Conservation (phyloP, 2,113 vertebrate species). For the Prunella himalayana region DNA sequence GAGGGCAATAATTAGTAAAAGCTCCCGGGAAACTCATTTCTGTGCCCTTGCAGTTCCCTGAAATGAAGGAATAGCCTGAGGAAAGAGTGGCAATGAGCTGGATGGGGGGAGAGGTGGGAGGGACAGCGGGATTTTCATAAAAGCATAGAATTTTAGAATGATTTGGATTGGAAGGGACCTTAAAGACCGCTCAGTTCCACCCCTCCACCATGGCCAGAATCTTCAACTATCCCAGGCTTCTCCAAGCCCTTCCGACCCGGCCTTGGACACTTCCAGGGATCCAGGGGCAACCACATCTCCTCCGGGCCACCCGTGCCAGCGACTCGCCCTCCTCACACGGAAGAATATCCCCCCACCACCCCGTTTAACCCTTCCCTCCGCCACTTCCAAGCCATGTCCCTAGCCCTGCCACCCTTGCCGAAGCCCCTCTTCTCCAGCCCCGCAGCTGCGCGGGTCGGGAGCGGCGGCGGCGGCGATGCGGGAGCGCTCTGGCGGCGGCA, state of each 20-base stretch:
- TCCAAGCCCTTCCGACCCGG: background rate
- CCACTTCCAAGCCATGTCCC: background rate
- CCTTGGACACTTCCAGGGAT: background rate
- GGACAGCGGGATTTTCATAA: background rate
- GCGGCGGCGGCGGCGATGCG: background rate
- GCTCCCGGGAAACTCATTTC: background rate
- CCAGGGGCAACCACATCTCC: background rate
- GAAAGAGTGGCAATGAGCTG: background rate
- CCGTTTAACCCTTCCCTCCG: background rate
- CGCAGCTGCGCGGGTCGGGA: rapidly evolving
- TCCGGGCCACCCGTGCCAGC: background rate
- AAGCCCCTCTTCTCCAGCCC: background rate
- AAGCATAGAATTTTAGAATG: background rate
- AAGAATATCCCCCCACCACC: rapidly evolving
- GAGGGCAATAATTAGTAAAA: background rate
- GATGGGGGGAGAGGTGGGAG: background rate
- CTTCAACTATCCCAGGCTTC: background rate
- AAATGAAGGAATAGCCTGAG: background rate
- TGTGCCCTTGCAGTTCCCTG: background rate
- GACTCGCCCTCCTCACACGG: background rate
- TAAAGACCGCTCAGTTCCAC: background rate
- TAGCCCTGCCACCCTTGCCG: background rate
- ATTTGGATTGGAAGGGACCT: background rate
- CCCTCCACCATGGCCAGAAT: background rate
- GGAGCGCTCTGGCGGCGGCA: background rate